Evolutionary conservation across 2,888 invertebrate species (phyloP).

Genomic region (Trichogramma evanescens): DNA sequence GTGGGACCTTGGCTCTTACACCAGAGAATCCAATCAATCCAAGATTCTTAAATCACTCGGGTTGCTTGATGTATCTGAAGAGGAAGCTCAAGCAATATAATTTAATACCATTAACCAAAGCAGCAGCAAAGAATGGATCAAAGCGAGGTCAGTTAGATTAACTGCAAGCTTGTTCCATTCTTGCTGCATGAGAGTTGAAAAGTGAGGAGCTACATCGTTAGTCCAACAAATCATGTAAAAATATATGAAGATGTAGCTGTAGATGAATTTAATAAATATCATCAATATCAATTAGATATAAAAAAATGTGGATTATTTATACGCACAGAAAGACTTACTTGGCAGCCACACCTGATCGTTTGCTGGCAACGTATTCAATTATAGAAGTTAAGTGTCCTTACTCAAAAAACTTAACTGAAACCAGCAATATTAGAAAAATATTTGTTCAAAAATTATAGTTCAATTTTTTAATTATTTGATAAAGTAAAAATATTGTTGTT

Average conservation of each 20-base stretch:
- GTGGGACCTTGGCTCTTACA: not conserved
- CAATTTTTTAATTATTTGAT: not conserved
- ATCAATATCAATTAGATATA: not conserved
- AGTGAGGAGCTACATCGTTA: not conserved
- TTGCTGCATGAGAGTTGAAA: not conserved
- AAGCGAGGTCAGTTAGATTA: not conserved
- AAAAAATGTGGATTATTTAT: constrained; percentile 18
- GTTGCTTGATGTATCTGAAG: not conserved
- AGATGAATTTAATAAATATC: not conserved
- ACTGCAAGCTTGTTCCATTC: constrained; percentile 5
- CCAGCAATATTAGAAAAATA: constrained; percentile 24
- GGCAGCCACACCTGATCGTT: constrained; percentile 20
- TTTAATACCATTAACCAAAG: not conserved
- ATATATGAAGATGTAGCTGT: constrained; percentile 5
- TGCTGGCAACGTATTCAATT: constrained; percentile 12
- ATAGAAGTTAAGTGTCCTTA: constrained; percentile 20
- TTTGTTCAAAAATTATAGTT: constrained; percentile 1
- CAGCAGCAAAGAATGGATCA: not conserved
- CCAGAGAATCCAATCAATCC: not conserved
- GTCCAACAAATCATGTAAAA: not conserved
- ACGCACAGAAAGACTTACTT: constrained; percentile 11
- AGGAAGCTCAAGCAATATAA: not conserved
- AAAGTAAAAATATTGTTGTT: no score
- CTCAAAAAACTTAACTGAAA: constrained; percentile 16
- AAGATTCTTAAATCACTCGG: not conserved